These are phyloP conservation scores for Drosophila bunnanda DNA, from an alignment of 2,888 invertebrate genomes.

Conservation along the genomic window DNA sequence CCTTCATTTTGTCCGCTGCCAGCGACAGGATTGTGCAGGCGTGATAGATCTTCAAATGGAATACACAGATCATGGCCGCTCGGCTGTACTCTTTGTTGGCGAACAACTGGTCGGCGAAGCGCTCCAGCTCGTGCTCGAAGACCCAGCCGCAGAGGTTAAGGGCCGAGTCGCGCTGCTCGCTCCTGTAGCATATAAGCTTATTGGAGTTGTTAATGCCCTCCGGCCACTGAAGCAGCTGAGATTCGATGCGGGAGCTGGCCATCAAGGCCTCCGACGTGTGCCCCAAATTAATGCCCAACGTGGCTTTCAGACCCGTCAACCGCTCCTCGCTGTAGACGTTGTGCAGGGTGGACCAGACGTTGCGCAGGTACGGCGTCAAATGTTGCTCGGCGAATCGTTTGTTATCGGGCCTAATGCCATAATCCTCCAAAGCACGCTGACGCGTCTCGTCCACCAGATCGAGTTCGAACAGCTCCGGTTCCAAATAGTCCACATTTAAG, in stretches of 20 bases:
- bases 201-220: constrained; percentile 83
- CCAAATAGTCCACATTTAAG: constrained; percentile 70
- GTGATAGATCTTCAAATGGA: constrained; percentile 92
- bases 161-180: constrained; percentile 89
- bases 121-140: constrained; percentile 89
- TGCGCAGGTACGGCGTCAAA: constrained; percentile 90
- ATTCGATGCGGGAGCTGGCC: constrained; percentile 81
- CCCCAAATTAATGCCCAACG: constrained; percentile 81
- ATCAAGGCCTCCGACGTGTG: constrained; percentile 81
- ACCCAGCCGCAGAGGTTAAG: constrained; percentile 96
- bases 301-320: constrained; percentile 86
- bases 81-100: constrained; percentile 90
- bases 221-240: constrained; percentile 83
- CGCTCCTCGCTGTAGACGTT: constrained; percentile 87
- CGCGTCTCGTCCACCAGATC: constrained; percentile 86
- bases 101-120: constrained; percentile 89
- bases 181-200: constrained; percentile 85
- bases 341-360: constrained; percentile 89
- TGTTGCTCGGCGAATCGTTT: constrained; percentile 92
- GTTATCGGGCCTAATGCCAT: constrained; percentile 91
- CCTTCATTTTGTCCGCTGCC: constrained; percentile 86
- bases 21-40: constrained; percentile 94
- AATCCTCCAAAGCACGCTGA: constrained; percentile 88
- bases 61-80: constrained; percentile 96
- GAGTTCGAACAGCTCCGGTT: constrained; percentile 72